Conservation (phyloP, 2,113 vertebrate species). For the Neopipo cinnamomea region DNA sequence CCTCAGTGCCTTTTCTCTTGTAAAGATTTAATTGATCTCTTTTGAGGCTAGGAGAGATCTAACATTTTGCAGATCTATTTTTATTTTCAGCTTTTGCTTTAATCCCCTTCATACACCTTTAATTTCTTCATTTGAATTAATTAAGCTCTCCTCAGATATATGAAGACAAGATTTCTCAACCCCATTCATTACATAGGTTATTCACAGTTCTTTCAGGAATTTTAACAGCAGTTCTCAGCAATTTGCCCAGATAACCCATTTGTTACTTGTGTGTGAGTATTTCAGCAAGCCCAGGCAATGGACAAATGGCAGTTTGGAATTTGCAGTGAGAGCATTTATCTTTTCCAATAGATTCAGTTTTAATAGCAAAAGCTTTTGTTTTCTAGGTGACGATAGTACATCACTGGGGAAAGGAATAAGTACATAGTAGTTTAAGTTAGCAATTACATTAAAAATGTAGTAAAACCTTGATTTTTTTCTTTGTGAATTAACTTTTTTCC, state of each 20-base stretch:
- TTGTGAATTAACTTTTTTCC: neutral
- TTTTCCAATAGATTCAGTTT: neutral
- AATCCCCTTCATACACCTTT: constrained; percentile 17
- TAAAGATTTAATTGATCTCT: constrained; percentile 42
- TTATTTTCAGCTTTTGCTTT: constrained; percentile 47
- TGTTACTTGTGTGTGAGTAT: neutral
- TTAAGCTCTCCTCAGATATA: constrained; percentile 30
- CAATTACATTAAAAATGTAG: neutral
- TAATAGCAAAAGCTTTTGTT: neutral
- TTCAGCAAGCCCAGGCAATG: neutral
- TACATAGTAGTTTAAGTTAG: neutral
- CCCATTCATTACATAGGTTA: constrained; percentile 15
- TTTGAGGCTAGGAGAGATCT: constrained; percentile 21
- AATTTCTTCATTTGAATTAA: constrained; percentile 53
- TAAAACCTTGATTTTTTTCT: neutral
- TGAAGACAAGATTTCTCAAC: constrained; percentile 23
- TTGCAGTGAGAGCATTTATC: neutral
- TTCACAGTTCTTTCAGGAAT: constrained; percentile 31
- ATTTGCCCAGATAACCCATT: neutral
- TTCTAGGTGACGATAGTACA: neutral
- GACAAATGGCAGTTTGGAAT: neutral
- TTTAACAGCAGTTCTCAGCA: neutral
- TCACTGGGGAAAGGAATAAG: neutral
- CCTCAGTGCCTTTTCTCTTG: constrained; percentile 12
- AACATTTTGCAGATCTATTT: constrained; percentile 49